Conservation (phyloP, 2,888 invertebrate genomes). For the Epistrophella euchroma region DNA sequence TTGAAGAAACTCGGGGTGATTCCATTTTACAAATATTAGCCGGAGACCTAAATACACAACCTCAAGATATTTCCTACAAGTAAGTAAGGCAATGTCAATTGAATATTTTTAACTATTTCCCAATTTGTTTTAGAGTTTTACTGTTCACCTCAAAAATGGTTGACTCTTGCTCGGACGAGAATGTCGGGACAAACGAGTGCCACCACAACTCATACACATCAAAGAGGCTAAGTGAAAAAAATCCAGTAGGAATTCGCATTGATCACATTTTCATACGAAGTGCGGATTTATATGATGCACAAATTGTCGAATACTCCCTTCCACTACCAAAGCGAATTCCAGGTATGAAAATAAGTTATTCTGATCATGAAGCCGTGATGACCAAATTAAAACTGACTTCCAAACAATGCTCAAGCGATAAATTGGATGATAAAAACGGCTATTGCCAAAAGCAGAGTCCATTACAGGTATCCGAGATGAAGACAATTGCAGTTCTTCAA, state of each 20-base stretch:
- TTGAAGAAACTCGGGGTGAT: slow-evolving; percentile 91
- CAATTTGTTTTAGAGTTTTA: slow-evolving; percentile 84
- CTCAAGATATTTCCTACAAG: slow-evolving; percentile 92
- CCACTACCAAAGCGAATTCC: slow-evolving; percentile 91
- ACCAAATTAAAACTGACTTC: slow-evolving; percentile 84
- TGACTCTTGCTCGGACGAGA: slow-evolving; percentile 83
- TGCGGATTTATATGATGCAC: slow-evolving; percentile 81
- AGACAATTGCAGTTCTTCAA: slow-evolving; percentile 79
- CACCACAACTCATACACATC: slow-evolving; percentile 92
- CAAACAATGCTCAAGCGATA: slow-evolving; percentile 50
- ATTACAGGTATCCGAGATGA: slow-evolving; percentile 70
- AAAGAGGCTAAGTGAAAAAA: slow-evolving; percentile 84
- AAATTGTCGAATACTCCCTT: slow-evolving; percentile 86
- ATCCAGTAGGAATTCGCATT: slow-evolving; percentile 92
- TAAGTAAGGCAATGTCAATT: slow-evolving; percentile 77
- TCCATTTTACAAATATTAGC: slow-evolving; percentile 94
- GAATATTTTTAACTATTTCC: background rate
- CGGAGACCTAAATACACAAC: slow-evolving; percentile 97
- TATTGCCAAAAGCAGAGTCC: slow-evolving; percentile 13
- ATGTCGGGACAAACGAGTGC: slow-evolving; percentile 90
- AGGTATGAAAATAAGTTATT: slow-evolving; percentile 90
- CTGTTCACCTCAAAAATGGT: slow-evolving; percentile 85
- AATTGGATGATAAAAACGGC: slow-evolving; percentile 25
- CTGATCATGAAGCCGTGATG: slow-evolving; percentile 95
- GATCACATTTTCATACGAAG: slow-evolving; percentile 92